Percentiles rank a stretch among this genome's conserved stretches.
Evolutionary conservation across 2,888 invertebrate genomes (phyloP).

Genomic region (Stegophylla sp.): DNA sequence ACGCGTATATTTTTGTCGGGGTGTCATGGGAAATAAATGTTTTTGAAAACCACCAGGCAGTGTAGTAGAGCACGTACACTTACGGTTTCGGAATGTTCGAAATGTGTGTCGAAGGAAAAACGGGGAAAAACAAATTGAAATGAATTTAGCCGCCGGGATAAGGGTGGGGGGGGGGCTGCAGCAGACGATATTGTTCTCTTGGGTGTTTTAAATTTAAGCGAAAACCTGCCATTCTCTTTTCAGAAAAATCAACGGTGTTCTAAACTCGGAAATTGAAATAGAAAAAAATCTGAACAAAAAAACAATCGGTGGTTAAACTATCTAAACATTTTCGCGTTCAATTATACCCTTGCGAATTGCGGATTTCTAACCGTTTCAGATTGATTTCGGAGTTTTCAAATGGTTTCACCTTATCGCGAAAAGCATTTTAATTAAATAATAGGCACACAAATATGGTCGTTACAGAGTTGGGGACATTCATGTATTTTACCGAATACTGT

Average conservation of each 20-base stretch:
- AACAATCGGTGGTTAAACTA: too few relatives aligned
- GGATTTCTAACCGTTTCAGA: too few relatives aligned
- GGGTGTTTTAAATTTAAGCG: slow-evolving; percentile 8
- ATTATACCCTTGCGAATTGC: too few relatives aligned
- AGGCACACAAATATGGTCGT: too few relatives aligned
- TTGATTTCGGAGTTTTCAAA: too few relatives aligned
- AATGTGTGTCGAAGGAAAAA: background rate
- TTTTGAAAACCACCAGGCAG: background rate
- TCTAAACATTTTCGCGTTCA: too few relatives aligned
- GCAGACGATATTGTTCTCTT: slow-evolving; percentile 21
- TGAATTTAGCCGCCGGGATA: slow-evolving; percentile 35
- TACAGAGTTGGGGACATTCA: too few relatives aligned
- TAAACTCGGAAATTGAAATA: background rate
- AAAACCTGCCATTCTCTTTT: background rate
- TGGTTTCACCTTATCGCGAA: too few relatives aligned
- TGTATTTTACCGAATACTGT: too few relatives aligned
- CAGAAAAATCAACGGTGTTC: background rate
- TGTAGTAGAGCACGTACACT: background rate
- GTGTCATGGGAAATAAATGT: slow-evolving; percentile 30
- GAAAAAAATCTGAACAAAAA: background rate
- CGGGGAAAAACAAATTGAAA: slow-evolving; percentile 34
- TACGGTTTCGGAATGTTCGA: slow-evolving; percentile 10
- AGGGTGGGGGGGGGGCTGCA: too few relatives aligned
- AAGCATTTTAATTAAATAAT: too few relatives aligned
- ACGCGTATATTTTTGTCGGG: slow-evolving; percentile 2